Evolutionary conservation across 1,140 invertebrate species (phyloP).

Genomic region (Sesamia nonagrioides): DNA sequence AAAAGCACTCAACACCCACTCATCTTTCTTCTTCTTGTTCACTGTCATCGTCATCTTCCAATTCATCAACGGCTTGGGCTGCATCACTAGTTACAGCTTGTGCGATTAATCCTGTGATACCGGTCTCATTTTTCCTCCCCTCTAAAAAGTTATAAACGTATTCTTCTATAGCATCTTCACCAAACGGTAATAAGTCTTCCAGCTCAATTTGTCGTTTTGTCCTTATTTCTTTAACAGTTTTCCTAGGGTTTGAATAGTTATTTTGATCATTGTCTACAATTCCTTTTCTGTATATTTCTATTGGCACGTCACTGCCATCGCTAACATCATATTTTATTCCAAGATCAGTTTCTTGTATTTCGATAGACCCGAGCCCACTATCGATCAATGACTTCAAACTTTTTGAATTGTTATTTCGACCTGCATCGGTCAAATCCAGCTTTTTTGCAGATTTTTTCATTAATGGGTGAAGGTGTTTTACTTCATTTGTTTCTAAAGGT

Average conservation of each 20-base stretch:
- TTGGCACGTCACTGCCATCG: conserved; percentile 82
- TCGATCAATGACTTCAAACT: conserved; percentile 78
- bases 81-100: conserved; percentile 75
- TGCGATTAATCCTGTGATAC: conserved; percentile 75
- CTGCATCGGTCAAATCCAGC: conserved; percentile 59
- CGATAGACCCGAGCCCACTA: conserved; percentile 78
- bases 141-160: conserved; percentile 79
- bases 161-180: conserved; percentile 80
- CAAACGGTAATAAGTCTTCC: conserved; percentile 77
- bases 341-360: conserved; percentile 88
- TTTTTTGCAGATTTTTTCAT: conserved; percentile 77
- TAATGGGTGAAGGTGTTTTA: conserved; percentile 88
- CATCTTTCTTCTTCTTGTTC: conserved; percentile 62
- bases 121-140: conserved; percentile 72
- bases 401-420: conserved; percentile 67
- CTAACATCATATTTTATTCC: conserved; percentile 88
- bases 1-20: conserved; percentile 46
- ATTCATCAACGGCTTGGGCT: conserved; percentile 63
- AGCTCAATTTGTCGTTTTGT: conserved; percentile 75
- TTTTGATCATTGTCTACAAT: conserved; percentile 87
- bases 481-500: conserved; percentile 87
- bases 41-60: conserved; percentile 64
- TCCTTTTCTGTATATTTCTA: conserved; percentile 88
- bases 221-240: conserved; percentile 69
- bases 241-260: conserved; percentile 72